Base-by-base conservation (phyloP, 2,888 invertebrate species). In the Dexiosoma caninum region DNA sequence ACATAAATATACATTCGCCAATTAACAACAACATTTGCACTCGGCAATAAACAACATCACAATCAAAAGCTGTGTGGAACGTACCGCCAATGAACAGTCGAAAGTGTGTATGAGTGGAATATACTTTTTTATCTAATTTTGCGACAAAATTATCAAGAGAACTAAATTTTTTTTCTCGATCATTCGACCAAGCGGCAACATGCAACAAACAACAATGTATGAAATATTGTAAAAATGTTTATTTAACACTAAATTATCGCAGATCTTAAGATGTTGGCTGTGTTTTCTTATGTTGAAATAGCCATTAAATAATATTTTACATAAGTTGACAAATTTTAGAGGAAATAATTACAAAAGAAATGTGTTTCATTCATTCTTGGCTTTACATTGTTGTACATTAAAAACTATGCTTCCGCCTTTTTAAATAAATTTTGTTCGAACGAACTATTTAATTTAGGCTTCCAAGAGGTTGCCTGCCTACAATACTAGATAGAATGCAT, bases 1-100 rank as follows among this genome's bases (percentile, higher is more conserved):
- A 72, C 80, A 81, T 60, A 71, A 80, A 67, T 60, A 66, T 55
- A 67, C 59, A 76, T 72, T 77, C 53, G 55, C 57, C 72, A 81
- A 81, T 81, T 81, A 76, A 62, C 71, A 62, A 57, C 67, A 59
- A 55, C 49, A 71, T 76, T 64, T 62, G 32, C 55, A 64, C 37
- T 40, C n/a, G 44, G 32, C 14, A 32, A 27, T 23, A 55, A 32
- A 7, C 37, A 51, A 40, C 66, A 37, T 16, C 23, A 51, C 3
- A 40, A 0, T 42, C 0, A 27, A 32, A 37, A 14, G 46, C 46
- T 27, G 37, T 14, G n/a, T n/a, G 16, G 12, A 14, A n/a, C 6
- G 5, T 12, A 44, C 51, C 60, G 71, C 71, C 51, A 40, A 62
- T 21, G 40, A 30, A 3, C 46, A n/a, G 21, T 40, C 3, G 19